These are phyloP conservation scores for Chelon auratus DNA, from an alignment of 2,797 vertebrate species.

Conservation along the genomic window DNA sequence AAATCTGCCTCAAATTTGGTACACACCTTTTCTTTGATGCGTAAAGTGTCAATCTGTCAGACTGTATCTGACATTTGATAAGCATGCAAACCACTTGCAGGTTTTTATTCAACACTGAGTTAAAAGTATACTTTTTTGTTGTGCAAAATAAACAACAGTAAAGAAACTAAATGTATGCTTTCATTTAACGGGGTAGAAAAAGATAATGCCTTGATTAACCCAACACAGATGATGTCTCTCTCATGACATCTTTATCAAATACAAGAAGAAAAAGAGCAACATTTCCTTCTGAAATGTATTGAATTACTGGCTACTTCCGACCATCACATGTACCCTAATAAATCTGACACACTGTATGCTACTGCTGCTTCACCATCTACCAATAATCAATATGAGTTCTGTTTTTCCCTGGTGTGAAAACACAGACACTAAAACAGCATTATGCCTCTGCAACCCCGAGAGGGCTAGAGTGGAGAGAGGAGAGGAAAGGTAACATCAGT, in stretches of 20 bases:
- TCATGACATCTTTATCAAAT: not conserved
- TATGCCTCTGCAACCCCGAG: constrained; percentile 30
- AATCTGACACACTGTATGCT: not conserved
- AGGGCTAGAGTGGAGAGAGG: constrained; percentile 2
- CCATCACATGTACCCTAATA: not conserved
- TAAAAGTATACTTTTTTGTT: too few species aligned
- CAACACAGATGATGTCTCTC: too few species aligned
- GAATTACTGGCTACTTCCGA: not conserved
- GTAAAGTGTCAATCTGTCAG: too few species aligned
- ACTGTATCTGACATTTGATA: too few species aligned
- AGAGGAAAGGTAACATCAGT: constrained; percentile 9
- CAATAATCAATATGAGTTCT: constrained; percentile 30
- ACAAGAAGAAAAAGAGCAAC: not conserved
- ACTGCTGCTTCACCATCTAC: not conserved
- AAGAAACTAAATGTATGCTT: too few species aligned
- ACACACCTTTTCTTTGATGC: too few species aligned
- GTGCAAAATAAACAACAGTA: too few species aligned
- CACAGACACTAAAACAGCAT: constrained; percentile 61
- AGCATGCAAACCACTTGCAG: too few species aligned
- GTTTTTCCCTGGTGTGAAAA: constrained; percentile 53
- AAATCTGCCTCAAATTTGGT: too few species aligned
- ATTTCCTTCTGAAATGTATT: not conserved
- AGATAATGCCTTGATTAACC: too few species aligned
- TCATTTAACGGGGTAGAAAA: too few species aligned
- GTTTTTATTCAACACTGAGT: too few species aligned